Evolutionary conservation across 2,888 invertebrate genomes (phyloP), one percentile per base, ranked within the genome.

Genomic region (Nomada goodeniana): DNA sequence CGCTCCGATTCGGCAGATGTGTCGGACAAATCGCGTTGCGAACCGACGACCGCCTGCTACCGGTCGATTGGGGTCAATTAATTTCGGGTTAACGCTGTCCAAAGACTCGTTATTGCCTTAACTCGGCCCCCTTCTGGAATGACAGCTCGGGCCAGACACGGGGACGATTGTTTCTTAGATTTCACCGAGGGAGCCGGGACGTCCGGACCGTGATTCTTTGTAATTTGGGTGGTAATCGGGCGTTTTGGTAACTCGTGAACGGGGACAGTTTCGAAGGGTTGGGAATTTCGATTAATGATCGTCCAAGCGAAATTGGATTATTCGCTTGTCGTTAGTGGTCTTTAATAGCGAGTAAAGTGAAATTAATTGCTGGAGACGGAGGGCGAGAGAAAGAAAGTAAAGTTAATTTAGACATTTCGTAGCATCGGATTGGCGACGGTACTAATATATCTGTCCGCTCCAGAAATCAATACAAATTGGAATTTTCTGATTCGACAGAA

Each of bases 1-100:
- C 80, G 76, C 64, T 63, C 70, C 47, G 75, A 76, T 77, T 83
- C 86, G 83, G 86, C 86, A 86, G 86, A 86, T 85, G 83, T 73
- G 83, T 50, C 71, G 76, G 75, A 77, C 79, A 83, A 85, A 85
- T 85, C 80, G 80, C 67, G 75, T 72, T 55, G 76, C 83, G 55
- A 83, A 86, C 75, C 69, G 74, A n/a, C 57, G 53, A 78, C 73
- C 72, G 67, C 50, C 74, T 60, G 36, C 26, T 59, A 65, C 65
- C 65, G 42, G 64, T 26, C 70, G 73, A 80, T 82, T 80, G 76
- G 53, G 73, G 71, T 76, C 83, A 85, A 86, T 85, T 85, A 85
- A 79, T 79, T 81, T 81, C 80, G 67, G 74, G 79, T 81, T 81
- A 81, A 81, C 81, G 73, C 73, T 79, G 80, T 69, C 73, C 67